Evolutionary conservation across 2,888 invertebrate species (phyloP).

Genomic region (Thyatira batis): DNA sequence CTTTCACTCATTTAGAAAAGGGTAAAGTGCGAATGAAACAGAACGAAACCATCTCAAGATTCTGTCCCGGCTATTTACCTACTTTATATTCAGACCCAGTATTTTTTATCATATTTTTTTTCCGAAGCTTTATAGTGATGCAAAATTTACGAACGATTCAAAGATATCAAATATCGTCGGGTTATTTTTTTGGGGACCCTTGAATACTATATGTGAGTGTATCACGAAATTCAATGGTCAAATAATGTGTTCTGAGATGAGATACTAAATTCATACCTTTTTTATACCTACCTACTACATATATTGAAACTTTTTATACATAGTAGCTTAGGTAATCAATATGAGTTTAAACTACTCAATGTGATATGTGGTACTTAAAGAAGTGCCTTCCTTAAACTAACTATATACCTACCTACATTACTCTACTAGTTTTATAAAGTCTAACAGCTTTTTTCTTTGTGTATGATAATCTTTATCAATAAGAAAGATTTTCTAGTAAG

Average conservation of each 20-base stretch:
- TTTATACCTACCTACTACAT: too few relatives aligned
- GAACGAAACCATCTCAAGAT: background rate
- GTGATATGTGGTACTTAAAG: too few relatives aligned
- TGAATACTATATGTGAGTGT: slow-evolving; percentile 1
- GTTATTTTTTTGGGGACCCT: slow-evolving; percentile 19
- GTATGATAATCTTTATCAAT: too few relatives aligned
- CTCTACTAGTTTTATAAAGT: too few relatives aligned
- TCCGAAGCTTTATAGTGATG: slow-evolving; percentile 25
- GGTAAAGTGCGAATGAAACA: background rate
- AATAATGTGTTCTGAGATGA: slow-evolving; percentile 2
- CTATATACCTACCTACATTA: too few relatives aligned
- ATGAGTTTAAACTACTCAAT: too few relatives aligned
- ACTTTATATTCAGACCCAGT: slow-evolving; percentile 60
- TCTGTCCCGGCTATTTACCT: slow-evolving; percentile 27
- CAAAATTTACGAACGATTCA: slow-evolving; percentile 37
- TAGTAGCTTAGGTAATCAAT: too few relatives aligned
- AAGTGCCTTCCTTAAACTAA: too few relatives aligned
- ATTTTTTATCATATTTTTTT: slow-evolving; percentile 47
- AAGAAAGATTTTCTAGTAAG: too few relatives aligned
- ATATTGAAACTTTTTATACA: too few relatives aligned
- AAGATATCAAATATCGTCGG: slow-evolving; percentile 31
- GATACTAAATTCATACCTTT: background rate
- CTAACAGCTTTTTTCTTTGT: too few relatives aligned
- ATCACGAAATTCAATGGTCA: background rate
- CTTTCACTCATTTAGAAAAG: slow-evolving; percentile 2